These are phyloP conservation scores for Tragopan temminckii DNA, from an alignment of 2,797 vertebrate genomes.

Conservation along the genomic window DNA sequence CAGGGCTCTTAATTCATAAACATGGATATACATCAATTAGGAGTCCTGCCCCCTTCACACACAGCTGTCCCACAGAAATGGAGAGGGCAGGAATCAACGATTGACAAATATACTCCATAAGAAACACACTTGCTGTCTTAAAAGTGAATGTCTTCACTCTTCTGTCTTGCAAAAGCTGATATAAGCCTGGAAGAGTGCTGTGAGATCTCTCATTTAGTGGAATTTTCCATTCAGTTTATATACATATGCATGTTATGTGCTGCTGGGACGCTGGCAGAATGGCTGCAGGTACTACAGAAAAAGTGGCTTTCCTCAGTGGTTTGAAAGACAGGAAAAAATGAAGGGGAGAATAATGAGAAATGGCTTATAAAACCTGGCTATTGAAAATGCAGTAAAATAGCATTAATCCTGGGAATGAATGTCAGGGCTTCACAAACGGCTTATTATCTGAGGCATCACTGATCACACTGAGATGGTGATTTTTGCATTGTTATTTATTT, in stretches of 20 bases:
- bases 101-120: fast-evolving
- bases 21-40: neutral
- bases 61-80: neutral
- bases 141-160: neutral
- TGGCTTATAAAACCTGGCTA: neutral
- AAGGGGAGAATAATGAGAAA: neutral
- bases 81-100: neutral
- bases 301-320: neutral
- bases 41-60: fast-evolving
- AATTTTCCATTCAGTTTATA: constrained; percentile 55
- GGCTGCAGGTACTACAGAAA: neutral
- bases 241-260: constrained; percentile 14
- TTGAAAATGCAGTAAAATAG: neutral
- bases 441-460: neutral
- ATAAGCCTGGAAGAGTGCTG: neutral
- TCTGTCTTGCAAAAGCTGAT: neutral
- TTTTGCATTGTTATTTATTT: neutral
- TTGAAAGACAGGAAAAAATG: neutral
- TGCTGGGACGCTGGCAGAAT: neutral
- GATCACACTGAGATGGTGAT: neutral
- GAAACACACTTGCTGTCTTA: neutral
- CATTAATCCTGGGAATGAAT: neutral
- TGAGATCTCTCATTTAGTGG: constrained; percentile 12
- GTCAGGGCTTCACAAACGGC: neutral
- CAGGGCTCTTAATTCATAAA: neutral